Conservation (phyloP, 2,888 invertebrate species). For the Anticlea derivata region DNA sequence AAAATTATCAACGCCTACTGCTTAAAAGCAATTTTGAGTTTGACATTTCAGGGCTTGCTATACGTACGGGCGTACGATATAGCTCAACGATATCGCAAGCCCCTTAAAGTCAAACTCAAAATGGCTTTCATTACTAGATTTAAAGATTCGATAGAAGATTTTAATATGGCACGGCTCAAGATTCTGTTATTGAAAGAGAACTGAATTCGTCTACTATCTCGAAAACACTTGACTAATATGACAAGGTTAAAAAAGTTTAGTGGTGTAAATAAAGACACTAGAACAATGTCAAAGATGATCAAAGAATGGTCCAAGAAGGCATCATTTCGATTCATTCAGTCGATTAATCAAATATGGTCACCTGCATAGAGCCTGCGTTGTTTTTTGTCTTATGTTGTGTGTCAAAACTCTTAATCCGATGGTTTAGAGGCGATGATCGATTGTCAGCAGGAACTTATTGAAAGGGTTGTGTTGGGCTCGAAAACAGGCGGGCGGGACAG, state of each 20-base stretch:
- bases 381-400: conserved; percentile 44
- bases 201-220: too few species aligned
- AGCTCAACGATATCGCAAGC: too few species aligned
- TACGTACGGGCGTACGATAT: too few species aligned
- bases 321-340: conserved; percentile 45
- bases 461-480: conserved; percentile 35
- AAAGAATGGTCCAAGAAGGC: conserved; percentile 30
- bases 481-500: conserved; percentile 20
- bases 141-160: too few species aligned
- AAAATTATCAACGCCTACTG: too few species aligned
- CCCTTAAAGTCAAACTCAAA: too few species aligned
- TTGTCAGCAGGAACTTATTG: conserved; percentile 43
- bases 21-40: too few species aligned
- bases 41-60: too few species aligned
- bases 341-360: conserved; percentile 63
- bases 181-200: too few species aligned
- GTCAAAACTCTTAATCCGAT: conserved; percentile 58
- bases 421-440: conserved; percentile 59
- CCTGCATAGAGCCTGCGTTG: conserved; percentile 44
- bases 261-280: conserved; percentile 12
- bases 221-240: neutral
- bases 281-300: conserved; percentile 15
- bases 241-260: neutral
- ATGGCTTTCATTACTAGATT: too few species aligned
- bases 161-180: too few species aligned